phyloP scores from a whole-genome alignment of 2,797 vertebrate genomes.

The Cynodonichthys magdalenae region DNA sequence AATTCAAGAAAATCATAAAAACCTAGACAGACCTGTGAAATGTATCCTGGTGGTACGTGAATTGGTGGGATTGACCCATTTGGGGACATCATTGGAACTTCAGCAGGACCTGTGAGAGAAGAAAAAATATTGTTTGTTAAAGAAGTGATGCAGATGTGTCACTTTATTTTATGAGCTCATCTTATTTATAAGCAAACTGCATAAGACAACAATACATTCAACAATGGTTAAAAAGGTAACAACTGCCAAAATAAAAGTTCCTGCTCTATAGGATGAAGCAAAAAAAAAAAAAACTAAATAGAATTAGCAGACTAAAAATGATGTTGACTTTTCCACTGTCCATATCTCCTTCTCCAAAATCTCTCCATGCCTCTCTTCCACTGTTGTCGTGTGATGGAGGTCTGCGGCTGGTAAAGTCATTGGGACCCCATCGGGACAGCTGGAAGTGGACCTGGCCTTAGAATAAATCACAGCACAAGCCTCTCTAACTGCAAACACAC shows the following conservation, averaged over 20 bases:
- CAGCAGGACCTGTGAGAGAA: slow-evolving; percentile 87
- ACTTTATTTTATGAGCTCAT: background rate
- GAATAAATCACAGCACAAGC: slow-evolving; percentile 59
- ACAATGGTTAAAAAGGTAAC: no score
- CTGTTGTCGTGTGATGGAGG: slow-evolving; percentile 57
- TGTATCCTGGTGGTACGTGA: slow-evolving; percentile 96
- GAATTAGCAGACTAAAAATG: slow-evolving; percentile 68
- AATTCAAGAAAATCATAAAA: slow-evolving; percentile 3
- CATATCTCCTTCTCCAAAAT: slow-evolving; percentile 16
- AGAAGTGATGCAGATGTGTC: slow-evolving; percentile 17
- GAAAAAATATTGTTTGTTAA: slow-evolving; percentile 42
- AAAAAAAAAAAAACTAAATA: slow-evolving; percentile 51
- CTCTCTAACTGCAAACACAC: slow-evolving; percentile 35
- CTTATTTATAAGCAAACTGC: no score
- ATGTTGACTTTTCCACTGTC: slow-evolving; percentile 75
- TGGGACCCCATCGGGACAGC: slow-evolving; percentile 59
- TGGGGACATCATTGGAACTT: slow-evolving; percentile 99
- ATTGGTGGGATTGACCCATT: slow-evolving; percentile 98
- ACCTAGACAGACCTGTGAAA: slow-evolving; percentile 89
- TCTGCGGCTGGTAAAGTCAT: slow-evolving; percentile 73
- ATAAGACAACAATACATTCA: no score
- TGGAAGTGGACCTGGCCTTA: slow-evolving; percentile 58
- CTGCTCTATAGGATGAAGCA: background rate
- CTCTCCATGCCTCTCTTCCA: slow-evolving; percentile 24
- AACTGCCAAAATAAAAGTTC: background rate